phyloP scores from a whole-genome alignment of 1,140 invertebrate species.

The Glossosoma conforme region DNA sequence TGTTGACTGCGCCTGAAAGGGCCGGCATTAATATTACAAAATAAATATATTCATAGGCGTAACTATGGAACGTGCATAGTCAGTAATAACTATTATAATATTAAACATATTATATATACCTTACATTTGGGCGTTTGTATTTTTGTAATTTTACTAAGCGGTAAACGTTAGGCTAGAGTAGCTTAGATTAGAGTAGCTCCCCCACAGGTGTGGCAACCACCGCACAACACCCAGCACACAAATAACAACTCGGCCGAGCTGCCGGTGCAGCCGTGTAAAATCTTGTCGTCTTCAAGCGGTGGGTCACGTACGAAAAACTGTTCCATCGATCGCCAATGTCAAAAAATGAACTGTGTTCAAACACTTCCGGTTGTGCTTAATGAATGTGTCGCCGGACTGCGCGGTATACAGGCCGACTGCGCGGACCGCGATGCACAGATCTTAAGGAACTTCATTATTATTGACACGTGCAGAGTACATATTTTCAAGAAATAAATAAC shows the following conservation, averaged over 20 bases:
- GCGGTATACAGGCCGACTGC: no score
- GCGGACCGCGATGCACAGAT: no score
- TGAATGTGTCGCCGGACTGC: slow-evolving; percentile 18
- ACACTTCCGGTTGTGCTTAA: slow-evolving; percentile 24
- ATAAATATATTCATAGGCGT: slow-evolving; percentile 24
- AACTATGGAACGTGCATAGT: slow-evolving; percentile 22
- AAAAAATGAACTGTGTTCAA: slow-evolving; percentile 11
- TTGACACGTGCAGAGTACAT: slow-evolving; percentile 21
- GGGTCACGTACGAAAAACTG: no score
- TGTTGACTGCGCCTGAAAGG: neutral
- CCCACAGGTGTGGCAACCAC: slow-evolving; percentile 12
- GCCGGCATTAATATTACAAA: slow-evolving; percentile 5
- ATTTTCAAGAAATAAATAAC: slow-evolving; percentile 29
- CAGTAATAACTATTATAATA: slow-evolving; percentile 25
- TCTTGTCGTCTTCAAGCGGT: no score
- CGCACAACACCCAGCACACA: neutral
- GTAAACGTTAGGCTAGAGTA: slow-evolving; percentile 29
- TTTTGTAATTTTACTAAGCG: slow-evolving; percentile 32
- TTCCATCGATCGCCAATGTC: slow-evolving; percentile 4
- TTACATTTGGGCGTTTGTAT: slow-evolving; percentile 32
- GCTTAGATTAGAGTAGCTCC: slow-evolving; percentile 12
- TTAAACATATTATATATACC: slow-evolving; percentile 21
- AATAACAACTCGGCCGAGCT: neutral
- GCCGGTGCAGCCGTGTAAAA: neutral
- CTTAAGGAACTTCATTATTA: no score